Evolutionary conservation across 1,140 invertebrate species (phyloP).

Genomic region (Brachionus asplanchnoidis): DNA sequence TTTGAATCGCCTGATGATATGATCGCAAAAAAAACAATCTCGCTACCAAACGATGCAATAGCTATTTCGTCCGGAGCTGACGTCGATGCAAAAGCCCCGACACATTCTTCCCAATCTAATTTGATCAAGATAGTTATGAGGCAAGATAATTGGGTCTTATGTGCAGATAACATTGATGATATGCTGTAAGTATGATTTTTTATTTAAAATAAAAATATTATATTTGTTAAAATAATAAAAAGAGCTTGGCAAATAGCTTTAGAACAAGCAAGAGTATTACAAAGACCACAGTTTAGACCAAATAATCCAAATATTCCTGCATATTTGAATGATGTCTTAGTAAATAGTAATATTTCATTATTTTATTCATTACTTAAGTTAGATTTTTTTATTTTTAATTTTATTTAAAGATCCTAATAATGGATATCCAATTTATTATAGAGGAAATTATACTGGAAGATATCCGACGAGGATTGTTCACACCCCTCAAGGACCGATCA

Average conservation of each 20-base stretch:
- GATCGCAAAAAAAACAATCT: constrained; percentile 17
- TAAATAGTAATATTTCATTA: background rate
- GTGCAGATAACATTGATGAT: constrained; percentile 35
- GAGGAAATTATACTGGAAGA: constrained; percentile 27
- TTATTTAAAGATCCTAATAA: constrained; percentile 8
- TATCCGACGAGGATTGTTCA: constrained; percentile 30
- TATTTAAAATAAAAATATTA: background rate
- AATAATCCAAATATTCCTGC: constrained; percentile 12
- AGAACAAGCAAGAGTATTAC: constrained; percentile 26
- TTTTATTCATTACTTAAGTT: background rate
- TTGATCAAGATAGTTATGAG: constrained; percentile 25
- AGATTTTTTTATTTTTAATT: background rate
- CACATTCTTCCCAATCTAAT: background rate
- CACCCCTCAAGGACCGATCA: constrained; percentile 34
- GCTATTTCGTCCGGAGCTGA: background rate
- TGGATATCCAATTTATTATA: constrained; percentile 38
- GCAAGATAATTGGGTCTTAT: constrained; percentile 19
- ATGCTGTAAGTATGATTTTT: constrained; percentile 24
- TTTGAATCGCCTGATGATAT: constrained; percentile 12
- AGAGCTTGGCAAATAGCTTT: constrained; percentile 38
- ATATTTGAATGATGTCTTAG: constrained; percentile 31
- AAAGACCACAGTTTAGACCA: background rate
- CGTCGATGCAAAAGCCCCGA: background rate
- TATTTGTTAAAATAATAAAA: background rate
- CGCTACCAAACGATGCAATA: constrained; percentile 13